phyloP scores from a whole-genome alignment of 2,113 vertebrate genomes.

The Tragelaphus scriptus region DNA sequence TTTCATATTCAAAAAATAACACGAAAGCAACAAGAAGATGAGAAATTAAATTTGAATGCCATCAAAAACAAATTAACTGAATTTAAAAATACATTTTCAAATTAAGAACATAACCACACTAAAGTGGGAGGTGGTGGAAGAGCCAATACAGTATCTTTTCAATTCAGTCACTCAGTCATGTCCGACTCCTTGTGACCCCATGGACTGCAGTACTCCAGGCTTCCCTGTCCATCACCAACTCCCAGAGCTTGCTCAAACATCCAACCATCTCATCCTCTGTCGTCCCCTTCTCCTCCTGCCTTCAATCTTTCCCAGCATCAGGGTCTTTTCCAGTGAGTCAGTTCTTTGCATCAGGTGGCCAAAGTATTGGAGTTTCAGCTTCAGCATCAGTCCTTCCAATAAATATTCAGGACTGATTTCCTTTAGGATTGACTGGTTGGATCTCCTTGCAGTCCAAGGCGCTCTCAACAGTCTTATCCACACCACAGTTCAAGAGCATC shows the following conservation, averaged over 20 bases:
- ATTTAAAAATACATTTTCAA: background rate
- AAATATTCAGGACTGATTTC: background rate
- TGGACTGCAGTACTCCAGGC: background rate
- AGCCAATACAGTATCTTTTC: background rate
- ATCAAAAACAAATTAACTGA: background rate
- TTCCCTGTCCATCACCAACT: background rate
- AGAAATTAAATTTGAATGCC: conserved; percentile 8
- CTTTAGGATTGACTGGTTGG: background rate
- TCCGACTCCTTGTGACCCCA: background rate
- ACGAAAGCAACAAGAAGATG: background rate
- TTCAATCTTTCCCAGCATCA: background rate
- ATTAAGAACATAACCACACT: background rate
- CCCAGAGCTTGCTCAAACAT: background rate
- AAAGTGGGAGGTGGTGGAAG: no score
- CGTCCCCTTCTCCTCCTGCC: background rate
- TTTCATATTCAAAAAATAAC: background rate
- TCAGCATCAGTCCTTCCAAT: background rate
- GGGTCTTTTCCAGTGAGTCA: background rate
- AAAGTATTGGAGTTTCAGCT: background rate
- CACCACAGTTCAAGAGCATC: background rate
- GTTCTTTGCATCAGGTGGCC: background rate
- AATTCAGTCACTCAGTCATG: background rate
- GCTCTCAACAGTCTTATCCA: background rate
- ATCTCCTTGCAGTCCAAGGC: background rate
- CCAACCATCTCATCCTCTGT: background rate